Conservation (phyloP, 2,113 vertebrate species). For the Polypterus senegalus region DNA sequence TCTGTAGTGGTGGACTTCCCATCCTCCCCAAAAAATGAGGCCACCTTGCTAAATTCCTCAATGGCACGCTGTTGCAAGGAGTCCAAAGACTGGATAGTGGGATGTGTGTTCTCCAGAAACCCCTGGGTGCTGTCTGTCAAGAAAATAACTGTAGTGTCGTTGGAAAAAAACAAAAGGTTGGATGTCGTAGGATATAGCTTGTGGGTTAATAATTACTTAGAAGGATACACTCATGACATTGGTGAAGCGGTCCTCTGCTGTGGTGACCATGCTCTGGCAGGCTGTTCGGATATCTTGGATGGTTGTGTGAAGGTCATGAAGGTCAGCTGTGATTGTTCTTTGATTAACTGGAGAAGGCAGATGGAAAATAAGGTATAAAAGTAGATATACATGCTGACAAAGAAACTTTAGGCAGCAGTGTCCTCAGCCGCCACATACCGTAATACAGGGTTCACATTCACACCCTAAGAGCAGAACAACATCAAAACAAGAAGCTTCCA, state of each 20-base stretch:
- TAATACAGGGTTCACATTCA: no score
- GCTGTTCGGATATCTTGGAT: conserved; percentile 78
- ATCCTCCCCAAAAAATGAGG: conserved; percentile 88
- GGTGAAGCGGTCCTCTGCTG: conserved; percentile 76
- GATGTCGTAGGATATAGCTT: neutral
- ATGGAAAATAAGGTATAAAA: neutral
- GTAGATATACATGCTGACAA: no score
- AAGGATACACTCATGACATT: conserved; percentile 80
- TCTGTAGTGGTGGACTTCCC: conserved; percentile 78
- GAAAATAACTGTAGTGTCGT: conserved; percentile 21
- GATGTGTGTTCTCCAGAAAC: conserved; percentile 85
- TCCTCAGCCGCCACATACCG: no score
- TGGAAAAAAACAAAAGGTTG: neutral
- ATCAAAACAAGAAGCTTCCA: no score
- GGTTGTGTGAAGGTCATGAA: conserved; percentile 77
- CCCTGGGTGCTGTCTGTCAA: conserved; percentile 57
- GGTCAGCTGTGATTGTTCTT: conserved; percentile 68
- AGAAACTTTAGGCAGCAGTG: no score
- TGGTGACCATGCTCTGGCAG: conserved; percentile 70
- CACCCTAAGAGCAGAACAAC: no score
- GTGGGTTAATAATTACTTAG: neutral
- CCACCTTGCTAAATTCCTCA: conserved; percentile 78
- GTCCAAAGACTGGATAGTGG: conserved; percentile 69
- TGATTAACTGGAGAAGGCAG: conserved; percentile 70
- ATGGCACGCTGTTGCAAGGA: conserved; percentile 77